phyloP scores from a whole-genome alignment of 37 sponge, comb jelly and placozoan species.

The Tethya wilhelma region DNA sequence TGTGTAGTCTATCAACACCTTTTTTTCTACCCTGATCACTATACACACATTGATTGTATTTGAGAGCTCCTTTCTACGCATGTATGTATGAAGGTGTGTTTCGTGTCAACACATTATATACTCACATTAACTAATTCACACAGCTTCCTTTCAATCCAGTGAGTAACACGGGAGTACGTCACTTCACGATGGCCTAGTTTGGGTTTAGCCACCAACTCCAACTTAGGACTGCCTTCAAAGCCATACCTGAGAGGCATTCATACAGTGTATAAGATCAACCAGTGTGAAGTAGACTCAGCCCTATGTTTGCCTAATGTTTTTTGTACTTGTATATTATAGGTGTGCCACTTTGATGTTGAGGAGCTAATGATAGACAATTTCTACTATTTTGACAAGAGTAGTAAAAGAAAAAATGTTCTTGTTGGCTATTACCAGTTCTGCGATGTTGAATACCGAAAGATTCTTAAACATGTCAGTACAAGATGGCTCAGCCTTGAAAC shows the following conservation, averaged over 20 bases:
- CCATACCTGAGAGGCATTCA: constrained; percentile 63
- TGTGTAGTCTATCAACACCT: too few species aligned
- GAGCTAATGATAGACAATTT: constrained; percentile 54
- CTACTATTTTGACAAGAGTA: constrained; percentile 65
- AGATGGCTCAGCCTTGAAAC: constrained; percentile 59
- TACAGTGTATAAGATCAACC: constrained; percentile 8
- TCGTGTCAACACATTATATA: too few species aligned
- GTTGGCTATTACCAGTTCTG: constrained; percentile 51
- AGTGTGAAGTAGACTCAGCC: constrained; percentile 1
- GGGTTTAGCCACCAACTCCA: constrained; percentile 75
- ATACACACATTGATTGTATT: too few species aligned
- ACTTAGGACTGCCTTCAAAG: constrained; percentile 59
- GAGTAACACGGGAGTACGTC: constrained; percentile 69
- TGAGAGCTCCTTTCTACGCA: too few species aligned
- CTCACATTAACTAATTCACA: constrained; percentile 74
- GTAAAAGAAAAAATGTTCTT: constrained; percentile 39
- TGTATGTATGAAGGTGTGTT: too few species aligned
- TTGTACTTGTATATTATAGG: too few species aligned
- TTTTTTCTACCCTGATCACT: too few species aligned
- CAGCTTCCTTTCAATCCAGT: constrained; percentile 89
- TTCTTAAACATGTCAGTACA: constrained; percentile 59
- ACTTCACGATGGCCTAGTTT: constrained; percentile 74
- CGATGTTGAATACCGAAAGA: constrained; percentile 53
- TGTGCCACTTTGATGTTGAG: constrained; percentile 69
- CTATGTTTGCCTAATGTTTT: too few species aligned